A percentile compares a stretch with the other conserved stretches of the same genome.
These are phyloP conservation scores for Hypsopygia costalis DNA, from an alignment of 2,888 invertebrate genomes.

Conservation along the genomic window DNA sequence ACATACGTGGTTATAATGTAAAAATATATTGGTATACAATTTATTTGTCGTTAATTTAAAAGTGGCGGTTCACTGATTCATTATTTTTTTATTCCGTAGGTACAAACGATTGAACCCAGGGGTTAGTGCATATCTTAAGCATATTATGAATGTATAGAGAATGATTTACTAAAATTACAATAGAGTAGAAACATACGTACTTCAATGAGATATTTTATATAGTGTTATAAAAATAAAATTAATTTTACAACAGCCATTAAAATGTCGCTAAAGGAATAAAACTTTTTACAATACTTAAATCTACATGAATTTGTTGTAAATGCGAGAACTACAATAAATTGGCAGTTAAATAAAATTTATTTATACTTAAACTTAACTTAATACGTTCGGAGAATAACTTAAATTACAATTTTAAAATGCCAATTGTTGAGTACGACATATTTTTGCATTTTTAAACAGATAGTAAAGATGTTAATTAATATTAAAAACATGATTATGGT, in stretches of 20 bases:
- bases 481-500: background rate
- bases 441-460: conserved; percentile 12
- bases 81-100: no score
- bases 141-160: no score
- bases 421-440: conserved; percentile 69
- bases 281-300: conserved; percentile 17
- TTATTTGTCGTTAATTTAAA: no score
- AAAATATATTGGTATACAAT: no score
- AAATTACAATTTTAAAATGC: conserved; percentile 55
- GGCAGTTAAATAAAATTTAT: conserved; percentile 50
- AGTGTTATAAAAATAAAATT: conserved; percentile 6
- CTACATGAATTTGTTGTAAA: conserved; percentile 34
- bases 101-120: no score
- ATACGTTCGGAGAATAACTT: conserved; percentile 28
- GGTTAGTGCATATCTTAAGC: no score
- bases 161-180: no score
- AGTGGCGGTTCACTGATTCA: no score
- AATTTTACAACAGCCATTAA: conserved; percentile 21
- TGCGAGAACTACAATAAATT: conserved; percentile 69
- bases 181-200: background rate
- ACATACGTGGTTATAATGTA: no score
- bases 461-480: background rate
- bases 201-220: conserved; percentile 1
- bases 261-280: conserved; percentile 16
- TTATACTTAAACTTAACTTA: conserved; percentile 28